Evolutionary conservation across 2,888 invertebrate species (phyloP).

Genomic region (Clivina fossor): DNA sequence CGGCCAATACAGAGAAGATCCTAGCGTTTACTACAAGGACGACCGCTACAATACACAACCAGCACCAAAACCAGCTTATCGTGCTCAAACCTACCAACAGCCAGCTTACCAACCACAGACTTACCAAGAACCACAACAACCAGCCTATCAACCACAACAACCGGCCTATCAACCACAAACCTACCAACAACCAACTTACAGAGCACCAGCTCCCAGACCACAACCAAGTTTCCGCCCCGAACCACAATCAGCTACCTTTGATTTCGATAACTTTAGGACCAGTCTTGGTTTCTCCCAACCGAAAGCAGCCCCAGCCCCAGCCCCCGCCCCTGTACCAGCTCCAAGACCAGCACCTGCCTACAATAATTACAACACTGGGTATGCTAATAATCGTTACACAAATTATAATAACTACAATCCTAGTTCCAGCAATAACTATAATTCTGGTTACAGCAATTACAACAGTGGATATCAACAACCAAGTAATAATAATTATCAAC

Average conservation of each 20-base stretch:
- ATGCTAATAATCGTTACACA: constrained; percentile 16
- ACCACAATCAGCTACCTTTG: constrained; percentile 49
- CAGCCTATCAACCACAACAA: constrained; percentile 42
- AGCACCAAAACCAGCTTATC: constrained; percentile 47
- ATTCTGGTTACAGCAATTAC: constrained; percentile 21
- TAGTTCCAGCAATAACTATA: constrained; percentile 15
- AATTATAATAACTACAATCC: constrained; percentile 9
- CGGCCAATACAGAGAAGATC: constrained; percentile 84
- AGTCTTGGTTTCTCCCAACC: constrained; percentile 31
- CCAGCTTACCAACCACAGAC: constrained; percentile 41
- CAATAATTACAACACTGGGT: constrained; percentile 25
- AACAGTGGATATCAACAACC: constrained; percentile 13
- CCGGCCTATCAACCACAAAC: constrained; percentile 37
- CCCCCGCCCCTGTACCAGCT: constrained; percentile 39
- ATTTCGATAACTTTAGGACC: constrained; percentile 28
- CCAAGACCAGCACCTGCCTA: constrained; percentile 43
- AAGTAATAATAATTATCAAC: constrained; percentile 5
- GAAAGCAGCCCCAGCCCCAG: constrained; percentile 31
- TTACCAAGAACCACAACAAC: constrained; percentile 41
- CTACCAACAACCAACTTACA: constrained; percentile 42
- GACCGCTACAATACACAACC: constrained; percentile 61
- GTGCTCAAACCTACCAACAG: constrained; percentile 46
- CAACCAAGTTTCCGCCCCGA: constrained; percentile 47
- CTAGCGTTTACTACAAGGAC: constrained; percentile 74
- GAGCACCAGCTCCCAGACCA: constrained; percentile 50